Conservation (phyloP, 1,140 invertebrate genomes). For the Colletes gigas region DNA sequence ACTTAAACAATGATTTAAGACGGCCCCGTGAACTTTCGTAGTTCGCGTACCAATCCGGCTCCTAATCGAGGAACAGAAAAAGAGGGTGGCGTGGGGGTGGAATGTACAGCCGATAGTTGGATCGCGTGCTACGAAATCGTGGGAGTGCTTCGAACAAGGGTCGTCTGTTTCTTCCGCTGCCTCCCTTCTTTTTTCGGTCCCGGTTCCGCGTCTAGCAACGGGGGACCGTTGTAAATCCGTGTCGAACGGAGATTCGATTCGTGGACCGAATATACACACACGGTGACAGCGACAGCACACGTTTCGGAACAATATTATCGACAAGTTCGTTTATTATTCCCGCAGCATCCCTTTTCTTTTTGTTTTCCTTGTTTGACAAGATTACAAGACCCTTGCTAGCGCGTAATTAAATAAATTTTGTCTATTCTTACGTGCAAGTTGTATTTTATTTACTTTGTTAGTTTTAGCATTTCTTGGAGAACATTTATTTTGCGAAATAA, state of each 20-base stretch:
- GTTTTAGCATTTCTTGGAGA: too few species aligned
- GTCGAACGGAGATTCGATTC: slow-evolving; percentile 10
- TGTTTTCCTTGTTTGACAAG: not conserved
- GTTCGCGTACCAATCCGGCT: slow-evolving; percentile 31
- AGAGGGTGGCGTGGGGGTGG: slow-evolving; percentile 6
- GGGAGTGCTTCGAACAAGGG: slow-evolving; percentile 52
- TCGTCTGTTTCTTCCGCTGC: slow-evolving; percentile 51
- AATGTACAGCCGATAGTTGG: slow-evolving; percentile 50
- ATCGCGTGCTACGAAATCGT: slow-evolving; percentile 68
- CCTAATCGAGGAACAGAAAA: slow-evolving; percentile 33
- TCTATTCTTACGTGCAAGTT: too few species aligned
- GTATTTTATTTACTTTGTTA: too few species aligned
- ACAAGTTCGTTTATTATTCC: not conserved
- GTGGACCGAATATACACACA: not conserved
- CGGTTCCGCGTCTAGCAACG: not conserved
- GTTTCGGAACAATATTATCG: not conserved
- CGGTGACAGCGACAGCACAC: not conserved
- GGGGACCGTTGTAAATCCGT: not conserved
- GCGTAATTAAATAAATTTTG: too few species aligned
- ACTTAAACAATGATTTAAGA: slow-evolving; percentile 65
- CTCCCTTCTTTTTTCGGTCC: not conserved
- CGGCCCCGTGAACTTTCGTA: slow-evolving; percentile 38
- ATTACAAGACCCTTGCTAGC: too few species aligned
- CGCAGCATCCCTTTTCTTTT: not conserved
- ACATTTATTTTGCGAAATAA: too few species aligned